Evolutionary conservation across 2,113 vertebrate species (phyloP).

Genomic region (Melanostigma gelatinosum): DNA sequence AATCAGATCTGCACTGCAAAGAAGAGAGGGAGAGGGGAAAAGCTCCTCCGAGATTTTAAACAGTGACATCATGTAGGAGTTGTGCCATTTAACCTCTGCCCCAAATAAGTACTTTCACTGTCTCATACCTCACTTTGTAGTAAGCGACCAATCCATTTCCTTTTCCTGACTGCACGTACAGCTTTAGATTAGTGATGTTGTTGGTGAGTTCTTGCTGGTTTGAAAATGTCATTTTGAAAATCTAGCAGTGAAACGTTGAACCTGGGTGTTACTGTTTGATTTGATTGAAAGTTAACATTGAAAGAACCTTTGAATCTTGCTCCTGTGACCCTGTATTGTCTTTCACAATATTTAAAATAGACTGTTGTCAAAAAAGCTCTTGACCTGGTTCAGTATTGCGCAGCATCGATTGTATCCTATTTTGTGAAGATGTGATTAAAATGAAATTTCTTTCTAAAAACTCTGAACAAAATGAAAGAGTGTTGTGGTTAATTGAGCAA

Average conservation of each 20-base stretch:
- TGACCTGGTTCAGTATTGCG: not conserved
- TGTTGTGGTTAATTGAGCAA: constrained; percentile 12
- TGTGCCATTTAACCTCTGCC: constrained; percentile 21
- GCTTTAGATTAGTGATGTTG: constrained; percentile 14
- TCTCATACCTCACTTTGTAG: constrained; percentile 38
- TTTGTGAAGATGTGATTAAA: not conserved
- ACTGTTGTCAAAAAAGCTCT: not conserved
- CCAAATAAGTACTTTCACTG: not conserved
- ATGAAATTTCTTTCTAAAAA: not conserved
- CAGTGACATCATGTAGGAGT: not conserved
- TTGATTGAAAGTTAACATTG: not conserved
- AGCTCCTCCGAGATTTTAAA: constrained; percentile 16
- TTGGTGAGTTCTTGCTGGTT: constrained; percentile 6
- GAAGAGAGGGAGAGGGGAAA: not conserved
- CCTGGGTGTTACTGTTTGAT: not conserved
- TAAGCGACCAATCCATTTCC: not conserved
- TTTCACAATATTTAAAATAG: not conserved
- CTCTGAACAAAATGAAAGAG: constrained; percentile 5
- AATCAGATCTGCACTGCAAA: constrained; percentile 32
- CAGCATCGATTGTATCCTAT: not conserved
- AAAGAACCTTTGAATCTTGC: not conserved
- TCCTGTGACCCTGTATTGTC: constrained; percentile 7
- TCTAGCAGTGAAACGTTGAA: constrained; percentile 7
- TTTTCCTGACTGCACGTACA: constrained; percentile 6
- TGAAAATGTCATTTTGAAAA: not conserved